Base-by-base conservation (phyloP, 2,888 invertebrate species). In the Agrochola circellaris region DNA sequence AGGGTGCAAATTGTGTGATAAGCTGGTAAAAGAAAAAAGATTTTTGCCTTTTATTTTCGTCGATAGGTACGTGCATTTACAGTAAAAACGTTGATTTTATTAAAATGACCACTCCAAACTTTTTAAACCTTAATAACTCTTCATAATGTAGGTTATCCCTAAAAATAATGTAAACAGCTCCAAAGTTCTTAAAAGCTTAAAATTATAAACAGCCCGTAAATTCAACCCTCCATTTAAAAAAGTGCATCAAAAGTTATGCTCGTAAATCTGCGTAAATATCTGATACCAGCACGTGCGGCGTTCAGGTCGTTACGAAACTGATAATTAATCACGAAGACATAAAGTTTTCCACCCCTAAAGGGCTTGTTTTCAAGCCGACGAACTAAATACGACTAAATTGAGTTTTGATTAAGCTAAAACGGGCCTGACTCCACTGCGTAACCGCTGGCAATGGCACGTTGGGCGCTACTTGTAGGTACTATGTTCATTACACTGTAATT, bases 351-450 rank as follows among this genome's bases (percentile, higher is more conserved):
- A 81, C 84, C 88, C 90, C 82, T 83, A 91, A 92, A 90, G 91
- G 91, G 89, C 89, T 91, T 91, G 90, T 92, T 93, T 91, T 89
- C 86, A 83, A 90, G 90, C 90, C 87, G 87, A 89, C 89, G 82
- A 90, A 91, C 91, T 91, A 92, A 93, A 92, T 91, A 91, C 89
- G 89, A 86, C 88, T 88, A 91, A 94, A 94, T 93, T 91, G 92
- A 91, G 93, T 93, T 94, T 92, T 93, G 92, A 93, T 93, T 91
- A 91, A 91, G 91, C 90, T 87, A 81, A 88, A 89, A 88, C 77
- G 85, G 83, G 87, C 83, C 42, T 62, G 61, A 79, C 34, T 82
- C 34, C 34, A 70, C 48, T 86, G 85, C 81, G 89, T 90, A 91
- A 91, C 90, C 73, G 87, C 83, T 89, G 91, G 85, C 79, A 90